Evolutionary conservation across 2,888 invertebrate genomes (phyloP).

Genomic region (Agrilus biguttatus): DNA sequence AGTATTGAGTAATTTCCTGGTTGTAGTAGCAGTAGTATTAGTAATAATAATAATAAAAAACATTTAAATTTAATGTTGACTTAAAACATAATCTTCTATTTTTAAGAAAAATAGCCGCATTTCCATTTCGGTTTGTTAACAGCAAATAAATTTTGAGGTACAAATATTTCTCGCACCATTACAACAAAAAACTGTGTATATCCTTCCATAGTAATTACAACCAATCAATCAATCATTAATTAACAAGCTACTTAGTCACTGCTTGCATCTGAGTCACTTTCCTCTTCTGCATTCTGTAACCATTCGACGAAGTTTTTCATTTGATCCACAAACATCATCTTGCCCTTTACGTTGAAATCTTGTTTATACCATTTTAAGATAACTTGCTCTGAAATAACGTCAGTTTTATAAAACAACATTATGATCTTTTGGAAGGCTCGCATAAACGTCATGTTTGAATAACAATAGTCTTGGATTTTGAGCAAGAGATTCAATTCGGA

Average conservation of each 20-base stretch:
- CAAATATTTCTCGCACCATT: no score
- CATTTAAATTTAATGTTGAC: no score
- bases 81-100: no score
- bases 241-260: slow-evolving; percentile 23
- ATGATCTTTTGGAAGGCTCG: slow-evolving; percentile 96
- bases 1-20: no score
- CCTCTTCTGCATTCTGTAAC: slow-evolving; percentile 93
- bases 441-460: slow-evolving; percentile 98
- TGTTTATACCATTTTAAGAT: slow-evolving; percentile 96
- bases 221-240: no score
- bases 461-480: slow-evolving; percentile 95
- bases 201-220: no score
- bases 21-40: no score
- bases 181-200: no score
- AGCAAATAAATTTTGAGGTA: no score
- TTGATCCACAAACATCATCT: slow-evolving; percentile 95
- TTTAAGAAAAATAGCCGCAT: no score
- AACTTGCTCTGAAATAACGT: slow-evolving; percentile 88
- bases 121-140: no score
- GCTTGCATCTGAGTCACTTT: slow-evolving; percentile 43
- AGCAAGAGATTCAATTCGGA: slow-evolving; percentile 79
- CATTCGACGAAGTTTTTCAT: slow-evolving; percentile 97
- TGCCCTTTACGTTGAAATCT: slow-evolving; percentile 84
- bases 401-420: slow-evolving; percentile 89
- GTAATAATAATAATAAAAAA: no score